phyloP scores from a whole-genome alignment of 2,797 vertebrate genomes.

The Taenioides sp. region DNA sequence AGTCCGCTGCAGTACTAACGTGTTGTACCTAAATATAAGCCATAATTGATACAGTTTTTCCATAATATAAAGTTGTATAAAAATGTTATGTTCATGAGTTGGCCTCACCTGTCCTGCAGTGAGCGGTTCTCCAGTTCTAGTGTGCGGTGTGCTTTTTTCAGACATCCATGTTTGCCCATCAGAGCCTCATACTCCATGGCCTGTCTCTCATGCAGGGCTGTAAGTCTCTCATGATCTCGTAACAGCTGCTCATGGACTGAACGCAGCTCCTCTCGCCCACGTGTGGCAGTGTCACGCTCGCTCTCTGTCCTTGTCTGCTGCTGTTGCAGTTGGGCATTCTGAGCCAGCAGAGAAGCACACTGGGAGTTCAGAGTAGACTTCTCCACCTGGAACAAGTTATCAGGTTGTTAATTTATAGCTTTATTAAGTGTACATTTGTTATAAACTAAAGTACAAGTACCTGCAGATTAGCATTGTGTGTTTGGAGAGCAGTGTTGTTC shows the following conservation, averaged over 20 bases:
- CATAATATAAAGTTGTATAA: not conserved
- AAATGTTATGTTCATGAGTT: not conserved
- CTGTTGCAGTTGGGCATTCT: slow-evolving; percentile 88
- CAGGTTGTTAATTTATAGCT: not conserved
- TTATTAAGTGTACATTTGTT: not conserved
- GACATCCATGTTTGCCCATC: slow-evolving; percentile 87
- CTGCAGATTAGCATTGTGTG: slow-evolving; percentile 92
- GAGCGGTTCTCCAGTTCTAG: slow-evolving; percentile 91
- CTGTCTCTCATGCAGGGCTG: slow-evolving; percentile 88
- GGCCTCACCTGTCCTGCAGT: slow-evolving; percentile 85
- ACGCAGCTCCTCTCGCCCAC: slow-evolving; percentile 85
- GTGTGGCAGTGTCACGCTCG: slow-evolving; percentile 81
- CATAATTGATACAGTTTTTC: not conserved
- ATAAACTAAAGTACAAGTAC: slow-evolving; percentile 55
- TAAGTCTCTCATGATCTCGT: slow-evolving; percentile 88
- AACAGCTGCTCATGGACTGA: slow-evolving; percentile 84
- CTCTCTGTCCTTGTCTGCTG: slow-evolving; percentile 85
- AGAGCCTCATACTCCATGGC: slow-evolving; percentile 87
- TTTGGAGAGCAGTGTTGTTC: slow-evolving; percentile 88
- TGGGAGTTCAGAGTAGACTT: slow-evolving; percentile 91
- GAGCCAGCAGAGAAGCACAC: slow-evolving; percentile 90
- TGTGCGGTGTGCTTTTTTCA: slow-evolving; percentile 88
- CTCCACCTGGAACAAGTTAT: slow-evolving; percentile 81
- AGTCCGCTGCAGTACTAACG: slow-evolving; percentile 84
- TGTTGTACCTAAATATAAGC: slow-evolving; percentile 80